Evolutionary conservation across 2,113 vertebrate genomes (phyloP), one percentile per base, ranked within the genome.

Genomic region (Bombycilla garrulus): DNA sequence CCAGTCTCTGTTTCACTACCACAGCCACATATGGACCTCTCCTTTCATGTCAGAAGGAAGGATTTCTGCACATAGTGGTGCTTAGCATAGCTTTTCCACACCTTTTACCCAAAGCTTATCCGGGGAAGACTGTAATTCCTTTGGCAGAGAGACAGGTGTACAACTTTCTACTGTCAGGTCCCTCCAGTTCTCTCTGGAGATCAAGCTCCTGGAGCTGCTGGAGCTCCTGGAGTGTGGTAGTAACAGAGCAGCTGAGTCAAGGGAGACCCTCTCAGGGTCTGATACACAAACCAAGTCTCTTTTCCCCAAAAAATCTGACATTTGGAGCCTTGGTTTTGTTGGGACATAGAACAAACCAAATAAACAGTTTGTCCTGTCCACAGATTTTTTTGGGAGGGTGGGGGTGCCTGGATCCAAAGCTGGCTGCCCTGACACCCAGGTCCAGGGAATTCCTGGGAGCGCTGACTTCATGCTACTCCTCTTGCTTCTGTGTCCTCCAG

Each of bases 361-460:
- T 14, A 19, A 64, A 70, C 23, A 20, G 24, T 42, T 90, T 57
- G 57, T 90, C 71, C 12, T 31, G 58, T 26, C 1, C 5, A 82
- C 25, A 36, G 62, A 60, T 16, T 48, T 44, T 53, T 89, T 70
- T 35, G 23, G 5, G 5, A 36, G 62, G 45, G 47, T 6, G 25
- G 36, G 48, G 67, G 33, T 6, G n/a, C 70, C 78, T 92, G 93
- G 74, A 90, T 94, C 54, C 0, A 0, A 57, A 72, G 40, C 40
- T 0, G 5, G 29, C 80, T 86, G 76, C 76, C 89, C 80, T 66
- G 72, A 73, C 23, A 0, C 81, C 74, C 92, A 90, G 76, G 82
- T 45, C 50, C 92, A 86, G 96, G 96, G 94, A 97, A 96, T 95
- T 96, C 96, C 95, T 95, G 91, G 92, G 96, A 96, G 87, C 0